Base-by-base conservation (phyloP, 2,797 vertebrate species). In the Phalloptychus januarius region DNA sequence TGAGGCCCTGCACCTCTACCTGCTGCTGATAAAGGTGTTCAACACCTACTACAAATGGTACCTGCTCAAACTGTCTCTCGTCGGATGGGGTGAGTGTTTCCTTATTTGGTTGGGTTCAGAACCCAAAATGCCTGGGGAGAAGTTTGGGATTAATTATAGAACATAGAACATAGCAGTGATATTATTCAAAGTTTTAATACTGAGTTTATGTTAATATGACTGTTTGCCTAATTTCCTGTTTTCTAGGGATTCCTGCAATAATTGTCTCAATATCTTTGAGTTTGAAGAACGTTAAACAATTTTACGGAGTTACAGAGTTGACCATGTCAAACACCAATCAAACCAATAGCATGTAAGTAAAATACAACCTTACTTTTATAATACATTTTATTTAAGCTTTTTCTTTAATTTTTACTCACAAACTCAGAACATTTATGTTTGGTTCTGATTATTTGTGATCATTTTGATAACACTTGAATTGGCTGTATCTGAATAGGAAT, bases 1-100 rank as follows among this genome's bases (percentile, higher is more conserved):
- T 28, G 97, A 98, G 85, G 96, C 95, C 6, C 89, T 96, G 8
- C 97, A 98, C 79, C 94, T 97, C 31, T 97, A 97, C 74, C 85
- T 97, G 0, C 85, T 97, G 33, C 84, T 95, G 0, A 76, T 97
- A 45, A 96, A 93, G 89, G 96, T 97, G 81, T 96, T 96, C 0
- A 97, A 97, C 87, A 96, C 85, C 85, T 89, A 96, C 91, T 93
- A 96, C 76, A 86, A 76, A 5, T 83, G 89, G 86, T 97, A 97
- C 92, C 85, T 97, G 88, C 18, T 80, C 25, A 98, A 97, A 81
- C 84, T 98, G 85, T 96, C 95, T 48, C 72, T 96, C 0, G 7
- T 90, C 0, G 96, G 96, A 88, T 98, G 97, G 97, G 97, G 97
- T 98, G 85, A 95, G 96, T 46, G 45, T 46, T 46, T 46, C 45